phyloP scores from a whole-genome alignment of 92 coral and sea anemone genomes.

The Bergia sp. region DNA sequence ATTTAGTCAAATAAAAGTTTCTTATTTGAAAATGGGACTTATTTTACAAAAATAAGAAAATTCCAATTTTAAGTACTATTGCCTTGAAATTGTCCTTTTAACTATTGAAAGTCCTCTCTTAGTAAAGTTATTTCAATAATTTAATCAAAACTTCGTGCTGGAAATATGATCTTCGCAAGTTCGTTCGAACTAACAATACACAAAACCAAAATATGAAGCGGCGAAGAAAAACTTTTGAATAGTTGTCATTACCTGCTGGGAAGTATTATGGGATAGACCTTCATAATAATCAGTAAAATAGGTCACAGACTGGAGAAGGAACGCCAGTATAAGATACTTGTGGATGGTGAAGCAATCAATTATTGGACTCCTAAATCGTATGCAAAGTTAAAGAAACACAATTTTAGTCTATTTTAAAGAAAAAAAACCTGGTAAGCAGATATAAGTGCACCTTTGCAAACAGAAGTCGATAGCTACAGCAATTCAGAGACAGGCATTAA shows the following conservation, averaged over 20 bases:
- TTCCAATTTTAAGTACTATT: too few species aligned
- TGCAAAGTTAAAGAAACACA: not conserved
- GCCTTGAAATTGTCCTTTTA: not conserved
- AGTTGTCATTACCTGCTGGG: slow-evolving; percentile 42
- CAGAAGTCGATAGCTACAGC: too few species aligned
- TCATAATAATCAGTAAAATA: slow-evolving; percentile 81
- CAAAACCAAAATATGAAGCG: not conserved
- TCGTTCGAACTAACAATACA: not conserved
- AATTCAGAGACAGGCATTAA: too few species aligned
- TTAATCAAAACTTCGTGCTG: too few species aligned
- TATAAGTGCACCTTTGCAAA: not conserved
- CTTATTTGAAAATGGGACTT: not conserved
- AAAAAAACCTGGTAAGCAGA: not conserved
- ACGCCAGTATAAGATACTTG: slow-evolving; percentile 75
- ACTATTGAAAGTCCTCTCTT: too few species aligned
- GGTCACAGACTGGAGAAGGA: slow-evolving; percentile 68
- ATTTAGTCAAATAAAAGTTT: not conserved
- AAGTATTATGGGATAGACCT: slow-evolving; percentile 32
- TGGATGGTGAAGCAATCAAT: slow-evolving; percentile 76
- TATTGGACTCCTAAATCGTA: slow-evolving; percentile 26
- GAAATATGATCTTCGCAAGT: not conserved
- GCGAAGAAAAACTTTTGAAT: not conserved
- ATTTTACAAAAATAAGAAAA: not conserved
- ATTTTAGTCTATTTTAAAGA: not conserved
- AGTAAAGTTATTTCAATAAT: too few species aligned